Evolutionary conservation across 1,140 invertebrate species (phyloP), one percentile per base, ranked within the genome.

Genomic region (Macrobrachium nipponense): DNA sequence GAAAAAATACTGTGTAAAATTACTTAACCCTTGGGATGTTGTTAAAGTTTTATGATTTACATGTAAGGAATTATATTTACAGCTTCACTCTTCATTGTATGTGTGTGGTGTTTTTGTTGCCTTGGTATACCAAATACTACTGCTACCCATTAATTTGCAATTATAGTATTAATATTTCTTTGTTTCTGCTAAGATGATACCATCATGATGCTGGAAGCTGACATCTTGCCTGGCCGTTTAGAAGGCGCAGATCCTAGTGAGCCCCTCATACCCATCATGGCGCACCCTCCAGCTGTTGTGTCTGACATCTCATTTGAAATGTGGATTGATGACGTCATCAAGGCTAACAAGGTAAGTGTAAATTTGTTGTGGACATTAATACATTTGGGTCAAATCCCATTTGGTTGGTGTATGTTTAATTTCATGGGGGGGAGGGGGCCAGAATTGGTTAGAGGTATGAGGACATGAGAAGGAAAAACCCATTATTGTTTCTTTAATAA

Each of bases 171-270:
- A 36, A 18, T 43, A 27, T 44, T 77, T 11, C 8, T 27, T 85
- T 75, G 44, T 77, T 15, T 73, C 11, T 23, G n/a, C 77, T 61
- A n/a, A 88, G 79, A 90, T 95, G 94, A 91, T 82, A 91, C 93
- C 62, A 91, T 95, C 43, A 94, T 95, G 91, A 97, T 98, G 95
- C 92, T 98, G 77, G 97, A 98, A 92, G 96, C 95, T 1, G 97
- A 98, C 91, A 94, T 98, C 17, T 92, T 95, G n/a, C 89, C 96
- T 61, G 96, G 96, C 59, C 92, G 91, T 44, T 86, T 93, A 2
- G 92, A 93, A 15, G 93, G 92, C 11, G 88, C 87, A 83, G 87
- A 89, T 90, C 90, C 23, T 75, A 82, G 91, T 0, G 91, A 90
- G 0, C 61, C 86, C 10, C 86, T 91, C 5, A 91, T 95, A 8